These are phyloP conservation scores for Teleopsis dalmanni DNA, from an alignment of 1,140 invertebrate species.

Conservation along the genomic window DNA sequence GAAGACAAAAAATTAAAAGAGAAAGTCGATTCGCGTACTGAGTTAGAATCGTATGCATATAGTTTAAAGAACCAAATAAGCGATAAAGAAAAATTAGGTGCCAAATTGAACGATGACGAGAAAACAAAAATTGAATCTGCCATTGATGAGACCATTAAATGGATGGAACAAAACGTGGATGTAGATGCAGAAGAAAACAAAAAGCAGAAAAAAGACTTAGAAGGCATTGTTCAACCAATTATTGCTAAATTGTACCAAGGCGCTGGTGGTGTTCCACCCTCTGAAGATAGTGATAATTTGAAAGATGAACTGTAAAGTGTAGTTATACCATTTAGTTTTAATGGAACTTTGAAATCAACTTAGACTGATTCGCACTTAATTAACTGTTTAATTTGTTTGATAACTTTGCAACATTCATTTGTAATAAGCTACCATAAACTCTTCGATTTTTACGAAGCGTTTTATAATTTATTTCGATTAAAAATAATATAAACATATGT, in stretches of 20 bases:
- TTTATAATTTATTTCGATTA: no score
- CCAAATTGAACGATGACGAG: slow-evolving; percentile 83
- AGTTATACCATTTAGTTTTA: no score
- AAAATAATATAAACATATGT: no score
- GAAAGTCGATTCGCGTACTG: slow-evolving; percentile 88
- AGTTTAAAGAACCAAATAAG: slow-evolving; percentile 94
- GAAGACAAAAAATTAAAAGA: slow-evolving; percentile 98
- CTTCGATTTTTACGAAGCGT: no score
- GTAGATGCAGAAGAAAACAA: slow-evolving; percentile 91
- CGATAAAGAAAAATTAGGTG: slow-evolving; percentile 97
- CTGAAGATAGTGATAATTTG: slow-evolving; percentile 61
- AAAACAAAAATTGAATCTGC: slow-evolving; percentile 94
- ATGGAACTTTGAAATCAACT: no score
- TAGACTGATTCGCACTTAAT: no score
- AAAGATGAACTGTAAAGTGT: slow-evolving; percentile 81
- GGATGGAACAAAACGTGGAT: slow-evolving; percentile 94
- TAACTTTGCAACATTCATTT: no score
- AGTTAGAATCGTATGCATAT: slow-evolving; percentile 96
- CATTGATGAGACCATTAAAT: slow-evolving; percentile 95
- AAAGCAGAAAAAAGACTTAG: slow-evolving; percentile 94
- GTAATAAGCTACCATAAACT: no score
- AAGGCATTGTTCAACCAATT: slow-evolving; percentile 93
- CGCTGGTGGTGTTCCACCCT: slow-evolving; percentile 63
- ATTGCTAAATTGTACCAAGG: slow-evolving; percentile 95
- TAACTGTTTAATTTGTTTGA: no score